Evolutionary conservation across 2,797 vertebrate species (phyloP).

Genomic region (Esox lucius): DNA sequence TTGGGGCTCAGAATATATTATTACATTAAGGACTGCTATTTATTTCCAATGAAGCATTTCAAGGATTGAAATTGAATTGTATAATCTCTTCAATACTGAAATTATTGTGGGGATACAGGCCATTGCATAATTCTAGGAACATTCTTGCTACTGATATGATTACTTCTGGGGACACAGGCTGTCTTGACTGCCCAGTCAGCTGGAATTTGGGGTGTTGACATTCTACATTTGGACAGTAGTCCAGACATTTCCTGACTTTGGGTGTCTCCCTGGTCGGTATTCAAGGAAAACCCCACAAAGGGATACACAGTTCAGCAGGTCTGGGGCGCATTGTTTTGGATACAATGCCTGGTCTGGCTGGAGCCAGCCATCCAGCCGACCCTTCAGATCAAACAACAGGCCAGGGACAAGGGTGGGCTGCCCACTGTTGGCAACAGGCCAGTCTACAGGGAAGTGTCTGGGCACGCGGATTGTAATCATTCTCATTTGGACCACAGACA

Average conservation of each 20-base stretch:
- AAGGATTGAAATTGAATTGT: neutral
- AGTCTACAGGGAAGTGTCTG: constrained; percentile 60
- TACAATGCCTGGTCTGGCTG: constrained; percentile 83
- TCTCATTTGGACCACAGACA: constrained; percentile 36
- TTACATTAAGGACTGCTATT: neutral
- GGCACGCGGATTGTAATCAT: constrained; percentile 60
- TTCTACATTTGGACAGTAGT: constrained; percentile 76
- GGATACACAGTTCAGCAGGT: constrained; percentile 79
- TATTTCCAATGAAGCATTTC: neutral
- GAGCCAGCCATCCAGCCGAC: constrained; percentile 79
- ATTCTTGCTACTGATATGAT: constrained; percentile 35
- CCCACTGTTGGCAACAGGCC: constrained; percentile 71
- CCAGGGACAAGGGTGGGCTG: constrained; percentile 56
- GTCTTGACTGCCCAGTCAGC: constrained; percentile 68
- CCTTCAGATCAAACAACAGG: constrained; percentile 74
- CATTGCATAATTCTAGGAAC: constrained; percentile 10
- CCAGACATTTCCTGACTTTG: constrained; percentile 76
- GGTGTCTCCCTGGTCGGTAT: constrained; percentile 77
- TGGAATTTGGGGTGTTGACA: constrained; percentile 48
- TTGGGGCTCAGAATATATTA: neutral
- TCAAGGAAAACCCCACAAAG: constrained; percentile 76
- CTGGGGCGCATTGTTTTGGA: constrained; percentile 83
- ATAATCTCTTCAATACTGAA: neutral
- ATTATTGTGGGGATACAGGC: constrained; percentile 1
- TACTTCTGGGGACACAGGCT: constrained; percentile 30